These are phyloP conservation scores for Trematomus bernacchii DNA, from an alignment of 2,797 vertebrate species.

Conservation along the genomic window DNA sequence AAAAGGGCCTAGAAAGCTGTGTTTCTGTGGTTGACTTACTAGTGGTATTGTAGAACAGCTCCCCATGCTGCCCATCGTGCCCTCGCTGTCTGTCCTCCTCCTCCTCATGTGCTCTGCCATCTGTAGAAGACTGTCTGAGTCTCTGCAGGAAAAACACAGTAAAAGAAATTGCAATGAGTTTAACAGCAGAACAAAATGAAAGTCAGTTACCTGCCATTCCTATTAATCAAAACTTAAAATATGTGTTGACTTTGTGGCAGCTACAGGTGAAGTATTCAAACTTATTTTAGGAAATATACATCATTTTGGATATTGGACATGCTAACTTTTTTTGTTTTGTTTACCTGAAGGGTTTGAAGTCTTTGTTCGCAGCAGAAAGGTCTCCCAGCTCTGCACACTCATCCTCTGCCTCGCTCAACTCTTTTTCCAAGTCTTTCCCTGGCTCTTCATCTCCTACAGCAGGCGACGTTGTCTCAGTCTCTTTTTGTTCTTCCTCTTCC, in stretches of 20 bases:
- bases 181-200: slow-evolving; percentile 6
- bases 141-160: slow-evolving; percentile 77
- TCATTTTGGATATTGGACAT: not conserved
- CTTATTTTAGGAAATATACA: not conserved
- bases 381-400: slow-evolving; percentile 82
- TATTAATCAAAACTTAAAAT: not conserved
- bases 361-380: slow-evolving; percentile 83
- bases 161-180: not conserved
- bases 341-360: slow-evolving; percentile 88
- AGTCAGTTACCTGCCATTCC: not conserved
- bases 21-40: slow-evolving; percentile 79
- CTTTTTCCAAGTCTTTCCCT: slow-evolving; percentile 51
- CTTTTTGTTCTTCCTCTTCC: slow-evolving; percentile 48
- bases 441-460: slow-evolving; percentile 39
- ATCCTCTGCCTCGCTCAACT: slow-evolving; percentile 73
- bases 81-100: slow-evolving; percentile 89
- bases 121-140: slow-evolving; percentile 82
- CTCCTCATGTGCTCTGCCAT: slow-evolving; percentile 83
- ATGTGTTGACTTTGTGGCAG: not conserved
- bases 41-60: slow-evolving; percentile 94
- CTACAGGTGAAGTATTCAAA: not conserved
- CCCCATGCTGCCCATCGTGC: slow-evolving; percentile 84
- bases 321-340: not conserved
- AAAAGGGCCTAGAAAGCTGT: too few relatives aligned
- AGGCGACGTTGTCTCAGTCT: slow-evolving; percentile 22